A percentile compares a stretch with the other conserved stretches of the same genome.
phyloP scores from a whole-genome alignment of 2,113 vertebrate genomes.

The Triplophysa rosa region DNA sequence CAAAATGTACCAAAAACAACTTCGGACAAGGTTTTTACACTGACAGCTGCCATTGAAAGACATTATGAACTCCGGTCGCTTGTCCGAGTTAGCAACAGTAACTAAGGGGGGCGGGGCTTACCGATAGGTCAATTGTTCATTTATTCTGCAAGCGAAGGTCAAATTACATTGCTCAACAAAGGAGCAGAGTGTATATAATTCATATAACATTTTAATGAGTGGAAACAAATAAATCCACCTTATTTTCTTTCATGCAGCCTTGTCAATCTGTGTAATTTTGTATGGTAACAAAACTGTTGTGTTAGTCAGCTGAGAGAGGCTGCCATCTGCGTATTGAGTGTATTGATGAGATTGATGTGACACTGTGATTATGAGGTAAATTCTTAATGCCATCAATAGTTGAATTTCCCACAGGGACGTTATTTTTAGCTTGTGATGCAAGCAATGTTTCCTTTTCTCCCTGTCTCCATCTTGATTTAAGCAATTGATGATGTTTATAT shows the following conservation, averaged over 20 bases:
- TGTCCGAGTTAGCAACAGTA: too few species aligned
- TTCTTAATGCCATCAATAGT: background rate
- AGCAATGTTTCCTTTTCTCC: background rate
- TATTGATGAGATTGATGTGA: constrained; percentile 2
- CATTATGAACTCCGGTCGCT: too few species aligned
- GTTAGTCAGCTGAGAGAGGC: background rate
- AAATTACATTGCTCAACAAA: too few species aligned
- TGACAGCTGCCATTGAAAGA: too few species aligned
- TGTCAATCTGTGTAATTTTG: constrained; percentile 17
- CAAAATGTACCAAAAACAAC: too few species aligned
- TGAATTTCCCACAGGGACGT: background rate
- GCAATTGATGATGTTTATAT: background rate
- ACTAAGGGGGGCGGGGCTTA: too few species aligned
- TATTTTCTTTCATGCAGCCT: constrained; percentile 24
- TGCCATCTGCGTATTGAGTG: constrained; percentile 9
- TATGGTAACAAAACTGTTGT: background rate
- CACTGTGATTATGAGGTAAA: background rate
- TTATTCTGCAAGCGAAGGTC: too few species aligned
- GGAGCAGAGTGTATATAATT: too few species aligned
- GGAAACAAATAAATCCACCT: background rate
- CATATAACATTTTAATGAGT: too few species aligned
- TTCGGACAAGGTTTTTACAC: too few species aligned
- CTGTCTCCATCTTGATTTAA: background rate
- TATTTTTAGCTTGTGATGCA: background rate
- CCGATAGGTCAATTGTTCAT: too few species aligned